These are phyloP conservation scores for Thalassaphorura encarpata DNA, from an alignment of 1,140 invertebrate genomes.

Conservation along the genomic window DNA sequence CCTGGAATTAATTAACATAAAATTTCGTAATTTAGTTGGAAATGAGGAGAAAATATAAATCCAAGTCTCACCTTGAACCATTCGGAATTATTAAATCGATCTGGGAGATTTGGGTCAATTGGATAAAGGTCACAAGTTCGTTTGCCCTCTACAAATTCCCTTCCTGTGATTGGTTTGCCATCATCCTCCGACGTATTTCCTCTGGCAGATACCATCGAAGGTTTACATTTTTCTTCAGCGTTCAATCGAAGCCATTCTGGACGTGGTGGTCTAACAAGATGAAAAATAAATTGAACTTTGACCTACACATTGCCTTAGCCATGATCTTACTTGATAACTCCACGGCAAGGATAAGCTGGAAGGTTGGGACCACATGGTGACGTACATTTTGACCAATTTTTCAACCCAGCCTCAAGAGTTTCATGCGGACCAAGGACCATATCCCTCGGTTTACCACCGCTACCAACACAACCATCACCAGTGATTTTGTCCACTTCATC, in stretches of 20 bases:
- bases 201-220: not conserved
- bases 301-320: not conserved
- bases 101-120: slow-evolving; percentile 18
- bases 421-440: slow-evolving; percentile 20
- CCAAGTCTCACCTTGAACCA: slow-evolving; percentile 23
- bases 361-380: slow-evolving; percentile 11
- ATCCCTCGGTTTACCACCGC: no score
- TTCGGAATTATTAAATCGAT: slow-evolving; percentile 24
- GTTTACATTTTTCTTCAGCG: slow-evolving; percentile 5
- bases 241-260: not conserved
- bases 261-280: slow-evolving; percentile 6
- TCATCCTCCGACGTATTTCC: slow-evolving; percentile 2
- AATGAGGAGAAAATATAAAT: not conserved
- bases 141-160: slow-evolving; percentile 27
- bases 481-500: slow-evolving; percentile 10
- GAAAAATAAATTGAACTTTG: not conserved
- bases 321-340: slow-evolving; percentile 17
- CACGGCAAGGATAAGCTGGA: slow-evolving; percentile 25
- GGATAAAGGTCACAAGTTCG: slow-evolving; percentile 29
- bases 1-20: slow-evolving; percentile 6
- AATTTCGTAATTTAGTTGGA: not conserved
- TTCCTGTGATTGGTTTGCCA: slow-evolving; percentile 21
- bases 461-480: no score
- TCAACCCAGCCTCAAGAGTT: not conserved
- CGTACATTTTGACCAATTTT: not conserved